Conservation (phyloP, 2,797 vertebrate genomes). For the Enteromius fasciolatus region DNA sequence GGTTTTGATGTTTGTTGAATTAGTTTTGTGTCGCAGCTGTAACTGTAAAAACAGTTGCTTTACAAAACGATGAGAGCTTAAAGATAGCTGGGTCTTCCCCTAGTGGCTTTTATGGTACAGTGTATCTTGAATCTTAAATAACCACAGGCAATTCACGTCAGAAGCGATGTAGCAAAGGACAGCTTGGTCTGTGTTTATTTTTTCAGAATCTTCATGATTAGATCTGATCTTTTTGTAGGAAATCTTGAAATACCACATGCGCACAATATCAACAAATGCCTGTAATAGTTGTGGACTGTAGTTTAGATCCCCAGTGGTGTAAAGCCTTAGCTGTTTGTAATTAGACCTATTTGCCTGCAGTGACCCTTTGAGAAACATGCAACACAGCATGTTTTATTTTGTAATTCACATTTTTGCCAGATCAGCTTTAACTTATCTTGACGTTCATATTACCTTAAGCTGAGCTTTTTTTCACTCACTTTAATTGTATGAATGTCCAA, state of each 20-base stretch:
- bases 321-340: slow-evolving; percentile 59
- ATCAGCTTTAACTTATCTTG: slow-evolving; percentile 48
- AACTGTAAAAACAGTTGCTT: slow-evolving; percentile 43
- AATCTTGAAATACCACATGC: slow-evolving; percentile 43
- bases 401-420: slow-evolving; percentile 65
- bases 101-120: slow-evolving; percentile 38
- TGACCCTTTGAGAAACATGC: slow-evolving; percentile 60
- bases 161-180: slow-evolving; percentile 44
- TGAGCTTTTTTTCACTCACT: slow-evolving; percentile 17
- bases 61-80: slow-evolving; percentile 24
- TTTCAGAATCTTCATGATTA: slow-evolving; percentile 60
- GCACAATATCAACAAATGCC: slow-evolving; percentile 53
- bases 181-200: slow-evolving; percentile 51
- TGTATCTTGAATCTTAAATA: slow-evolving; percentile 29
- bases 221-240: slow-evolving; percentile 56
- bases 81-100: slow-evolving; percentile 18
- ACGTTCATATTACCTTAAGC: slow-evolving; percentile 24
- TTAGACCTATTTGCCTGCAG: slow-evolving; percentile 61
- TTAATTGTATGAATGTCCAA: slow-evolving; percentile 49
- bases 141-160: slow-evolving; percentile 20
- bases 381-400: slow-evolving; percentile 62
- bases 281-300: slow-evolving; percentile 50
- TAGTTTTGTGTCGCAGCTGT: slow-evolving; percentile 47
- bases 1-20: slow-evolving; percentile 52
- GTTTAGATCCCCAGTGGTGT: slow-evolving; percentile 58